A percentile compares a stretch with the other conserved stretches of the same genome.
Conservation (phyloP, 2,888 invertebrate species). For the Anticlea derivata region DNA sequence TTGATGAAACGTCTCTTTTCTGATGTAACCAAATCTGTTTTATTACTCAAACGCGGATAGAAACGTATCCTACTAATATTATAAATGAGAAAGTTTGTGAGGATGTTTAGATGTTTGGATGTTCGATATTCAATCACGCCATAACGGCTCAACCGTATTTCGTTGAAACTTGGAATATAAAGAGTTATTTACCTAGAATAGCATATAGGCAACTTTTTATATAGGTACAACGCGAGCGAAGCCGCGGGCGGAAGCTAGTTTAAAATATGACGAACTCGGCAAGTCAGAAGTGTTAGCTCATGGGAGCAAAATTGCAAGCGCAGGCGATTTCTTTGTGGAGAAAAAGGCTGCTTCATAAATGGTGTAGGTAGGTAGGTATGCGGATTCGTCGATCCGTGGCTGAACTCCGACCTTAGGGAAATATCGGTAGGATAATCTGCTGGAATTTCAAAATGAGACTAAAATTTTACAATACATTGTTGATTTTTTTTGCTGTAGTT, state of each 20-base stretch:
- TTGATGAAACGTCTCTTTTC: no score
- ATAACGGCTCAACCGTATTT: no score
- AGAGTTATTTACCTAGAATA: no score
- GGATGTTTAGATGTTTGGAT: no score
- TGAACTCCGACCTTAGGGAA: conserved; percentile 22
- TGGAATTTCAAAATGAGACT: conserved; percentile 13
- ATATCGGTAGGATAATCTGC: conserved; percentile 12
- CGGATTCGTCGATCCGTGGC: conserved; percentile 13
- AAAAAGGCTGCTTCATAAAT: conserved; percentile 38
- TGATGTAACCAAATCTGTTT: conserved; percentile 6
- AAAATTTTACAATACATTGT: not conserved
- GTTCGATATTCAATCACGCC: no score
- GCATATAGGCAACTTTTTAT: no score
- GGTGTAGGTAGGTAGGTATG: conserved; percentile 11
- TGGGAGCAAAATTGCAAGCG: conserved; percentile 50
- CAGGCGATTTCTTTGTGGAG: conserved; percentile 47
- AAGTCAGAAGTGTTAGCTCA: conserved; percentile 39
- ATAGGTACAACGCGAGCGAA: no score
- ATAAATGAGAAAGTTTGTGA: no score
- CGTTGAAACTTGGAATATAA: no score
- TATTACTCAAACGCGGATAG: conserved; percentile 7
- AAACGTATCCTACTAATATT: no score
- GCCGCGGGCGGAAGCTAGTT: conserved; percentile 19
- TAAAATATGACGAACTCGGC: conserved; percentile 29
- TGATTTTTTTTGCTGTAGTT: not conserved